phyloP scores from a whole-genome alignment of 2,888 invertebrate genomes.

The Sarcophaga carnaria region DNA sequence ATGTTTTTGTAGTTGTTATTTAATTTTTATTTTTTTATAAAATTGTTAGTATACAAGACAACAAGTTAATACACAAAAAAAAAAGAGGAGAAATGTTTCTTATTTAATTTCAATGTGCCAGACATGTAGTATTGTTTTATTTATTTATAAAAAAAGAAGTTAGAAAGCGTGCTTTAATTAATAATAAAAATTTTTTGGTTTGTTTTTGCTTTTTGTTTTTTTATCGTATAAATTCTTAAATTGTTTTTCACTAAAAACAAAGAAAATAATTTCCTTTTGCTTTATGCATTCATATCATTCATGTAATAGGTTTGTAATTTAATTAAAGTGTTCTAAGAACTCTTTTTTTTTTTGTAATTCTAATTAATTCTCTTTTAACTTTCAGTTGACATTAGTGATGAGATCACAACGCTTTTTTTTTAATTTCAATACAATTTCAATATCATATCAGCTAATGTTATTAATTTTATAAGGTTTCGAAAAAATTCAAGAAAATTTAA shows the following conservation, averaged over 20 bases:
- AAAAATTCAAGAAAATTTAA: background rate
- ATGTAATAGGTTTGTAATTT: background rate
- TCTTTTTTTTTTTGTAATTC: constrained; percentile 10
- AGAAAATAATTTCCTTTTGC: constrained; percentile 4
- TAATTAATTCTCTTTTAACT: background rate
- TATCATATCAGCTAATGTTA: background rate
- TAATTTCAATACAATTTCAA: background rate
- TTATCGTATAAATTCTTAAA: constrained; percentile 12
- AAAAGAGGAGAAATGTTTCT: constrained; percentile 3
- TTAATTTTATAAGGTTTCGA: background rate
- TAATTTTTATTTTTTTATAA: constrained; percentile 21
- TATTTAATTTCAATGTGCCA: constrained; percentile 59
- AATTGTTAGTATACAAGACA: constrained; percentile 2
- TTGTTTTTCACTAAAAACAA: constrained; percentile 41
- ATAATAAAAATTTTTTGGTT: constrained; percentile 18
- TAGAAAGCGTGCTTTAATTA: constrained; percentile 56
- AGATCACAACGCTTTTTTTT: constrained; percentile 44
- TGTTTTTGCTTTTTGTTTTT: constrained; percentile 9
- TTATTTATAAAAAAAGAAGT: constrained; percentile 46
- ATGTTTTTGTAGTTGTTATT: constrained; percentile 2
- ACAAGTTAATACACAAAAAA: background rate
- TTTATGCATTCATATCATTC: background rate
- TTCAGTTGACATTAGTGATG: constrained; percentile 20
- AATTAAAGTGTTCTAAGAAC: constrained; percentile 35
- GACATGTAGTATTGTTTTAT: constrained; percentile 55